Evolutionary conservation across 2,888 invertebrate species (phyloP).

Genomic region (Hypercompe scribonia): DNA sequence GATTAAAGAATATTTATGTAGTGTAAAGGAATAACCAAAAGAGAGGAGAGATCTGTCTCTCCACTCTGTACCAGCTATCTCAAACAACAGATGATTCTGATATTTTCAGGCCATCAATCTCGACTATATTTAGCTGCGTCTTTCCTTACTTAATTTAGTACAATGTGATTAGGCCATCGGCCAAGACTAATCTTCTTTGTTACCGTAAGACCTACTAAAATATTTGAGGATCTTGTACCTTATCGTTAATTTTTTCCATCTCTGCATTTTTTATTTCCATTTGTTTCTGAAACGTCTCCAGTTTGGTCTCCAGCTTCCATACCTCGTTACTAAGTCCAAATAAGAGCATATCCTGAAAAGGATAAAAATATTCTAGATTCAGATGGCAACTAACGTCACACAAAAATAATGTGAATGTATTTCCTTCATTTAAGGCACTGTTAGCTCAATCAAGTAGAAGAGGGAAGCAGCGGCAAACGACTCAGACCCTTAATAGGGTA

Average conservation of each 20-base stretch:
- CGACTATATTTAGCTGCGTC: no score
- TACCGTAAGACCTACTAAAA: background rate
- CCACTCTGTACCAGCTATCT: no score
- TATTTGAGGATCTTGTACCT: constrained; percentile 54
- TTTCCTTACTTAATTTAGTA: no score
- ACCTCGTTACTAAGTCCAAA: constrained; percentile 90
- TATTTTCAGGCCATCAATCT: no score
- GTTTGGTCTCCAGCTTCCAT: constrained; percentile 89
- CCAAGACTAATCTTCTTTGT: background rate
- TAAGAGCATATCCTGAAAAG: constrained; percentile 87
- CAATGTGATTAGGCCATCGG: background rate
- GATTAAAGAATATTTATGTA: no score
- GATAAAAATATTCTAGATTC: background rate
- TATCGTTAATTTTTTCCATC: constrained; percentile 84
- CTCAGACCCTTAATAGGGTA: background rate
- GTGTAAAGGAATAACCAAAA: no score
- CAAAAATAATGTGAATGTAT: background rate
- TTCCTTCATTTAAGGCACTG: background rate
- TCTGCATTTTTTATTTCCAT: constrained; percentile 88
- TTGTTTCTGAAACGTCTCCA: constrained; percentile 89
- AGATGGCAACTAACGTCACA: background rate
- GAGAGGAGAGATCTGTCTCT: no score
- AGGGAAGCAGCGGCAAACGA: background rate
- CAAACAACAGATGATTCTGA: no score
- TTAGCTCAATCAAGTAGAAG: background rate